These are phyloP conservation scores for Formica aserva DNA, from an alignment of 2,888 invertebrate genomes.

Conservation along the genomic window DNA sequence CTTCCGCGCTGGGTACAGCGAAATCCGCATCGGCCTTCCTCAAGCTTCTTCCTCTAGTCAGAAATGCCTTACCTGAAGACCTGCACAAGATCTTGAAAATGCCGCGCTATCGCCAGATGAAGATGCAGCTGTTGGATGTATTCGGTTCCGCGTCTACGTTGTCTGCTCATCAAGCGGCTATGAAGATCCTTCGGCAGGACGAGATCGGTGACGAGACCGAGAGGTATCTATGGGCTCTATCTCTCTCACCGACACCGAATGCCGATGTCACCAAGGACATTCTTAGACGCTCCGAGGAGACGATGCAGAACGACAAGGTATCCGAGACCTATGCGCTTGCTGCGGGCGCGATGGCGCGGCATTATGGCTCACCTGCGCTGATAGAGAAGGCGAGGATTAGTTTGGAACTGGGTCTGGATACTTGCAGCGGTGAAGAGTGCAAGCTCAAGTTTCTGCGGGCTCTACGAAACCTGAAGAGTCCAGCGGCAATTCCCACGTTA, in stretches of 20 bases:
- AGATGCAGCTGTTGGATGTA: conserved; percentile 90
- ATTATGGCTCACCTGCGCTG: conserved; percentile 72
- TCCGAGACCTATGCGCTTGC: conserved; percentile 90
- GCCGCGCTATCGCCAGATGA: conserved; percentile 88
- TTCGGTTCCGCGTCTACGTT: conserved; percentile 90
- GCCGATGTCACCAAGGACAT: conserved; percentile 88
- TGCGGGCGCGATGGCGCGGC: conserved; percentile 88
- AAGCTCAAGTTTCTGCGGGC: conserved; percentile 89
- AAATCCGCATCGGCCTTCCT: conserved; percentile 89
- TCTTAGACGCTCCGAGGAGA: conserved; percentile 86
- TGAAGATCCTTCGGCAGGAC: conserved; percentile 88
- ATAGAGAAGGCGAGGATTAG: conserved; percentile 81
- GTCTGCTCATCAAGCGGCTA: conserved; percentile 90
- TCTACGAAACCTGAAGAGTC: conserved; percentile 90
- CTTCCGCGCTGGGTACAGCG: conserved; percentile 88
- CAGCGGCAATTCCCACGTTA: conserved; percentile 88
- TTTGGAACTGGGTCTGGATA: conserved; percentile 85
- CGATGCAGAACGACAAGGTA: conserved; percentile 87
- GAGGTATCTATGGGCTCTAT: conserved; percentile 91
- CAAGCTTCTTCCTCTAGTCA: conserved; percentile 88
- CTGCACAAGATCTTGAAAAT: conserved; percentile 88
- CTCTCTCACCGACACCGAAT: conserved; percentile 88
- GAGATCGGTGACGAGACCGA: conserved; percentile 88
- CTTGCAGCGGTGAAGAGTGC: conserved; percentile 88
- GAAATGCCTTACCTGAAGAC: conserved; percentile 88